Base-by-base conservation (phyloP, 2,888 invertebrate species). In the Patella caerulea region DNA sequence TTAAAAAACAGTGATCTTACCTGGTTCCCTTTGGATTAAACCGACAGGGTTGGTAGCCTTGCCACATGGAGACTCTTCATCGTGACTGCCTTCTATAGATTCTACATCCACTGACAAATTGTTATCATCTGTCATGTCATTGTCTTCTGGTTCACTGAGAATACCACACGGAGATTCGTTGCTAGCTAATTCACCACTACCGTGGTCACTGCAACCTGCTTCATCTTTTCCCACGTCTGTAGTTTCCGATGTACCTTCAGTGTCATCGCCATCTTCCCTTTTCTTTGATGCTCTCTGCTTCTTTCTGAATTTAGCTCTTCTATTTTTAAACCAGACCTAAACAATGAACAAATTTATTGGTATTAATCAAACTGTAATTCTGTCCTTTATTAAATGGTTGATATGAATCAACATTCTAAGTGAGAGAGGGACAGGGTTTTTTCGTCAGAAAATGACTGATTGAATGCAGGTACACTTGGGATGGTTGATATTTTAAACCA, bases 251-350 rank as follows among this genome's bases (percentile, higher is more conserved):
- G 52, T 70, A 11, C 34, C 69, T 1, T 24, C 73, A 19, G 7
- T 65, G n/a, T 69, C 74, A 15, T 76, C 73, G 7, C 52, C 65
- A 70, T 69, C 14, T 15, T 78, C 76, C 71, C 80, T 83, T 53
- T 79, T 74, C 70, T 83, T 84, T 54, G 76, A 71, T 34, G 82
- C 86, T 5, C 86, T 83, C 78, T 98, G 98, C 76, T 98, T 95
- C 92, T 98, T 98, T 88, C 98, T 94, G 97, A 97, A 98, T 93
- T 98, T 98, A 84, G 98, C 98, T 84, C 98, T 94, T 79, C 98
- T 94, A 92, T 98, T 98, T 93, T 98, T 98, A 93, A 98, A 98
- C 98, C 98, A 98, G 75, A 98, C 98, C 98, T 94, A 24, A 83
- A 82, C 56, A 29, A 71, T 17, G 24, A 73, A 7, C 34, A 34